phyloP scores from a whole-genome alignment of 2,888 invertebrate genomes.

The Gymnoscelis rufifasciata region DNA sequence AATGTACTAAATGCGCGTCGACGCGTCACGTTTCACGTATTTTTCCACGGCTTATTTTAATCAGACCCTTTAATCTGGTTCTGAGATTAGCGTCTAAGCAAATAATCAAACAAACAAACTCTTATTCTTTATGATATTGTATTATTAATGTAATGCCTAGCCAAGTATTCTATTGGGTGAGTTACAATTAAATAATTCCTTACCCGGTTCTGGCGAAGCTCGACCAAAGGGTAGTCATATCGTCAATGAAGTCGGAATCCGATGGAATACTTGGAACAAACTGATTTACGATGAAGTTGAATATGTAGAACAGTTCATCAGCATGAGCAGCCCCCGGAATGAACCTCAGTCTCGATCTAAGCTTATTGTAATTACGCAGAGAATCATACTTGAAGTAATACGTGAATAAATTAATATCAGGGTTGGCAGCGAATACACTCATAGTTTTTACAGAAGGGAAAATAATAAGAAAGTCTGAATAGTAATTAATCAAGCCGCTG shows the following conservation, averaged over 20 bases:
- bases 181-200: background rate
- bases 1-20: too few relatives aligned
- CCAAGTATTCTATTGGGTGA: too few relatives aligned
- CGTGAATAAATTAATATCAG: conserved; percentile 28
- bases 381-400: conserved; percentile 43
- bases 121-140: too few relatives aligned
- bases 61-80: too few relatives aligned
- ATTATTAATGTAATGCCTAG: too few relatives aligned
- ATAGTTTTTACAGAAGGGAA: conserved; percentile 30
- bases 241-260: conserved; percentile 7
- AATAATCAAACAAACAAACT: too few relatives aligned
- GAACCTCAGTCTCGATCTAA: conserved; percentile 21
- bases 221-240: conserved; percentile 12
- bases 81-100: too few relatives aligned
- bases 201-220: conserved; percentile 20
- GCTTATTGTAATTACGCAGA: conserved; percentile 36
- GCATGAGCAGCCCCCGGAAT: conserved; percentile 35
- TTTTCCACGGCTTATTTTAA: too few relatives aligned
- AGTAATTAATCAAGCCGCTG: conserved; percentile 34
- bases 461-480: conserved; percentile 34
- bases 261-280: conserved; percentile 8
- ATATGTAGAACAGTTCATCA: conserved; percentile 38
- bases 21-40: too few relatives aligned
- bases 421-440: conserved; percentile 21
- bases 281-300: conserved; percentile 26